Evolutionary conservation across 2,888 invertebrate species (phyloP).

Genomic region (Scrobipalpa atriplicella): DNA sequence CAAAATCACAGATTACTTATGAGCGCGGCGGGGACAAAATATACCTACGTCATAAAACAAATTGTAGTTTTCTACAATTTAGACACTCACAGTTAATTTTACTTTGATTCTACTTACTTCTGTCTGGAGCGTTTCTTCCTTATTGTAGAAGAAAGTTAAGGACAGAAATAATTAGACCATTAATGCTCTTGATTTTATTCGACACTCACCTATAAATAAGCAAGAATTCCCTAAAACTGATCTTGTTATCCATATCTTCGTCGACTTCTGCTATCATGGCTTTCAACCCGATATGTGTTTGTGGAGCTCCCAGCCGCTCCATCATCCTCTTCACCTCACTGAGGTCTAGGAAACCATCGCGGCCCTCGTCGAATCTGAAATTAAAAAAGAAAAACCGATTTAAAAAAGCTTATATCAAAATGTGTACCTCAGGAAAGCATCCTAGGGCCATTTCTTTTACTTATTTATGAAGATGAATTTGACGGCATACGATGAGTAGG

Average conservation of each 20-base stretch:
- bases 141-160: no score
- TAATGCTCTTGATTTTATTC: no score
- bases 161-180: no score
- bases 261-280: slow-evolving; percentile 97
- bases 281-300: slow-evolving; percentile 97
- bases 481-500: neutral
- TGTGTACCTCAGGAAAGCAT: neutral
- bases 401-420: neutral
- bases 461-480: neutral
- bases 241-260: slow-evolving; percentile 92
- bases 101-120: no score
- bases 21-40: no score
- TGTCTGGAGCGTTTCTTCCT: no score
- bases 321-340: slow-evolving; percentile 97
- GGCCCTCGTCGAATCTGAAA: slow-evolving; percentile 94
- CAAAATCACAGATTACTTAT: no score
- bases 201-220: slow-evolving; percentile 84
- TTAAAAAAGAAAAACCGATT: neutral
- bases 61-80: no score
- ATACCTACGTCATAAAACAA: no score
- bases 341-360: slow-evolving; percentile 94
- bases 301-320: slow-evolving; percentile 97
- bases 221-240: slow-evolving; percentile 95
- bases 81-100: no score
- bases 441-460: neutral